phyloP scores from a whole-genome alignment of 2,113 vertebrate genomes.

The Callocephalon fimbriatum region DNA sequence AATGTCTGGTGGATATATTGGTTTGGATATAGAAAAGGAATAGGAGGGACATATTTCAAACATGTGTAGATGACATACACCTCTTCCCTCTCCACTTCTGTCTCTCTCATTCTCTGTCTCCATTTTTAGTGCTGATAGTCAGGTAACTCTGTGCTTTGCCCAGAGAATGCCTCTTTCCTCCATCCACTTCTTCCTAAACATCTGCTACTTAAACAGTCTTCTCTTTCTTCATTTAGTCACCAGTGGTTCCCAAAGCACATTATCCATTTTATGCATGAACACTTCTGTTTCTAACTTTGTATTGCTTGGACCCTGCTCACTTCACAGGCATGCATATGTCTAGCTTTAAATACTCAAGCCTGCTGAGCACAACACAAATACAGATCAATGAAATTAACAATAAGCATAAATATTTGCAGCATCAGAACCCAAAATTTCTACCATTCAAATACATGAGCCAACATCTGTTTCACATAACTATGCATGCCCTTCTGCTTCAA shows the following conservation, averaged over 20 bases:
- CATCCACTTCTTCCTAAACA: not conserved
- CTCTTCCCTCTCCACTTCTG: not conserved
- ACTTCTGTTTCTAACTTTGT: not conserved
- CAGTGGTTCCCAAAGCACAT: not conserved
- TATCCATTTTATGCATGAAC: not conserved
- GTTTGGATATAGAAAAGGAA: not conserved
- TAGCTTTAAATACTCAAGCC: not conserved
- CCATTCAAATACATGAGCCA: not conserved
- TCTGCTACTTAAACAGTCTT: not conserved
- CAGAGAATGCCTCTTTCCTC: not conserved
- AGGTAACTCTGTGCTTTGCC: not conserved
- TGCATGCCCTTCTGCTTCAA: not conserved
- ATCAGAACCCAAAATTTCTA: not conserved
- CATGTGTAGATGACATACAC: not conserved
- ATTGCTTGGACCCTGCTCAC: not conserved
- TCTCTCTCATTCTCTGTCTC: not conserved
- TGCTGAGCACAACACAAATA: not conserved
- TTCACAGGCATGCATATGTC: too few relatives aligned
- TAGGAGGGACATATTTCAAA: not conserved
- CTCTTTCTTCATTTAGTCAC: not conserved
- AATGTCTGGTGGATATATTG: not conserved
- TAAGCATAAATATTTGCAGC: not conserved
- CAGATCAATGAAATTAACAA: not conserved
- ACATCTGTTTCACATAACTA: not conserved
- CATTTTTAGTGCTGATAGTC: not conserved